A percentile compares a stretch with the other conserved stretches of the same genome.
These are phyloP conservation scores for Sebastes hubbsi DNA, from an alignment of 2,797 vertebrate genomes.

Conservation along the genomic window DNA sequence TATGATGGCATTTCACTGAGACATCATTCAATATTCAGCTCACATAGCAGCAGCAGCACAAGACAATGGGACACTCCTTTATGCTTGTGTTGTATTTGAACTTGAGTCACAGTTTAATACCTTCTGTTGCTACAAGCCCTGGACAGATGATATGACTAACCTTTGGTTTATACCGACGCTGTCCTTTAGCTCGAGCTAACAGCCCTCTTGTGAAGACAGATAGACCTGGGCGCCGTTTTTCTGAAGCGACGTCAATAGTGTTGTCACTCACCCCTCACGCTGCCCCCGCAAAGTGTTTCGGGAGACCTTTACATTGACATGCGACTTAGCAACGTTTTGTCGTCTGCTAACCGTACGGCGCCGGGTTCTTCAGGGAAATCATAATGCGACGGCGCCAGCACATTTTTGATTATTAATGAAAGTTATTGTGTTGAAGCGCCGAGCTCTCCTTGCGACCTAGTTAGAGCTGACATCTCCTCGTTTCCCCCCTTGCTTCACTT, in stretches of 20 bases:
- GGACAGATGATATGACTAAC: conserved; percentile 22
- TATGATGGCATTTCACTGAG: conserved; percentile 13
- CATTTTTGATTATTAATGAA: conserved; percentile 46
- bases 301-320: conserved; percentile 37
- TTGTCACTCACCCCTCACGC: neutral
- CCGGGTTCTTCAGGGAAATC: conserved; percentile 27
- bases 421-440: conserved; percentile 12
- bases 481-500: conserved; percentile 4
- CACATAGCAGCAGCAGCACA: neutral
- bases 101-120: conserved; percentile 17
- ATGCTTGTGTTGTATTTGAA: conserved; percentile 16
- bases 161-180: conserved; percentile 11
- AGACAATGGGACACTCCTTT: conserved; percentile 5
- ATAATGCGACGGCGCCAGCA: neutral
- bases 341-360: conserved; percentile 4
- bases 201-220: conserved; percentile 29
- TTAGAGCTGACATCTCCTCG: conserved; percentile 18
- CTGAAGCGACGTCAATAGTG: conserved; percentile 33
- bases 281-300: neutral
- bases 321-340: conserved; percentile 45
- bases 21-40: conserved; percentile 28
- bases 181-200: conserved; percentile 29
- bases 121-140: conserved; percentile 18
- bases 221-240: conserved; percentile 27
- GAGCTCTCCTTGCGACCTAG: conserved; percentile 26